Conservation (phyloP, 2,888 invertebrate species). For the Cordilura impudica region DNA sequence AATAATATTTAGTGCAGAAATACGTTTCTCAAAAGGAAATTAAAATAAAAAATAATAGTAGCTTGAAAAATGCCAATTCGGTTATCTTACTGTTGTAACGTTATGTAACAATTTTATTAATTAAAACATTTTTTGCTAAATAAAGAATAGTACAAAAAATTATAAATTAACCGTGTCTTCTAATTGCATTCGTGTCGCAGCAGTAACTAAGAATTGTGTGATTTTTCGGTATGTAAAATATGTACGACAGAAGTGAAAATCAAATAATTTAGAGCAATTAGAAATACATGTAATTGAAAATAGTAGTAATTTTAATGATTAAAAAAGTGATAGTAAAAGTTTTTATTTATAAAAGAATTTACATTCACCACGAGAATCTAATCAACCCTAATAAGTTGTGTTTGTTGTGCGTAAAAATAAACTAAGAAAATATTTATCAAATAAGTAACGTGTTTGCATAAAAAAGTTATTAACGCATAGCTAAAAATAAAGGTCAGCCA, state of each 20-base stretch:
- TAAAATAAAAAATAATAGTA: not conserved
- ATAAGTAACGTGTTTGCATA: conserved; percentile 9
- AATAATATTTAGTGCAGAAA: conserved; percentile 14
- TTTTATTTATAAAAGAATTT: not conserved
- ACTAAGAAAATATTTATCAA: not conserved
- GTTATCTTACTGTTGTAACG: not conserved
- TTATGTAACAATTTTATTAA: conserved; percentile 36
- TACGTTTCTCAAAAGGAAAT: not conserved
- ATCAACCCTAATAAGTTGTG: not conserved
- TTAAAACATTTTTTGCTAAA: not conserved
- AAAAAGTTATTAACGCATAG: conserved; percentile 12
- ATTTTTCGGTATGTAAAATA: not conserved
- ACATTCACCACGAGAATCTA: not conserved
- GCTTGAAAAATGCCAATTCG: not conserved
- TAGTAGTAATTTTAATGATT: too few species aligned
- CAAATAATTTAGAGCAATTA: not conserved
- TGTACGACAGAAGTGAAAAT: not conserved
- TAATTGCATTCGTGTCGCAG: conserved; percentile 16
- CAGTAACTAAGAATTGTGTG: not conserved
- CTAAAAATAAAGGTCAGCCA: not conserved
- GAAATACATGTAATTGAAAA: not conserved
- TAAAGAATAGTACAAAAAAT: not conserved
- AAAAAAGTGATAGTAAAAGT: not conserved
- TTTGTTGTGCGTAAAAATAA: not conserved
- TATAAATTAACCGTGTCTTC: not conserved